Evolutionary conservation across 2,888 invertebrate species (phyloP), one percentile per base, ranked within the genome.

Genomic region (Desoria tigrina): DNA sequence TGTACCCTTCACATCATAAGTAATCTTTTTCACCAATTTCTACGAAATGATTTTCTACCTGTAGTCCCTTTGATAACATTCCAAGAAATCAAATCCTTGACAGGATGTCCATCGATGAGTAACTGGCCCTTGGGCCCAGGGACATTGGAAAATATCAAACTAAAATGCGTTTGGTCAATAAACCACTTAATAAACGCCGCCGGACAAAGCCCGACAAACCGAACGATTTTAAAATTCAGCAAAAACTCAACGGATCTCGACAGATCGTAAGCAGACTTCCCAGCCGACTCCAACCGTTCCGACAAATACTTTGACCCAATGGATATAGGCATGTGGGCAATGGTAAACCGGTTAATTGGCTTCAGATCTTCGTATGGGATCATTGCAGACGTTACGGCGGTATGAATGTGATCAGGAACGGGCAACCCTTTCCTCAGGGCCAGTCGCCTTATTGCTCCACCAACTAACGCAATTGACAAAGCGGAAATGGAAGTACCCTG

Each of bases 51-150:
- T n/a, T n/a, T n/a, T 32, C 9, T 57, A 57, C 58, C 58, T 26
- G 49, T 49, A n/a, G 58, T 23, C 6, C 26, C 45, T 21, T 58
- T 58, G 28, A 58, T 45, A 18, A 45, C 49, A 58, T 58, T 58
- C 58, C 58, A 58, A 28, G 58, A 42, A 45, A 58, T 58, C 27
- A 58, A 58, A 16, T 58, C 58, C 11, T 32, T 27, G 1, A 58
- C 14, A 6, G 45, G n/a, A n/a, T 42, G 28, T 26, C 45, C 58
- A 16, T 49, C 58, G 16, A 58, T 21, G 27, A 45, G 24, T 49
- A 58, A 49, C 32, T 49, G 26, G 23, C 45, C 45, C 21, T 21
- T 26, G 27, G 58, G 58, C 1, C 58, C 58, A 14, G 58, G 58
- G 24, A 42, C 49, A 21, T 58, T 58, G 0, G 58, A 49, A 9